Conservation (phyloP, 1,140 invertebrate species). For the Eurosta solidaginis region DNA sequence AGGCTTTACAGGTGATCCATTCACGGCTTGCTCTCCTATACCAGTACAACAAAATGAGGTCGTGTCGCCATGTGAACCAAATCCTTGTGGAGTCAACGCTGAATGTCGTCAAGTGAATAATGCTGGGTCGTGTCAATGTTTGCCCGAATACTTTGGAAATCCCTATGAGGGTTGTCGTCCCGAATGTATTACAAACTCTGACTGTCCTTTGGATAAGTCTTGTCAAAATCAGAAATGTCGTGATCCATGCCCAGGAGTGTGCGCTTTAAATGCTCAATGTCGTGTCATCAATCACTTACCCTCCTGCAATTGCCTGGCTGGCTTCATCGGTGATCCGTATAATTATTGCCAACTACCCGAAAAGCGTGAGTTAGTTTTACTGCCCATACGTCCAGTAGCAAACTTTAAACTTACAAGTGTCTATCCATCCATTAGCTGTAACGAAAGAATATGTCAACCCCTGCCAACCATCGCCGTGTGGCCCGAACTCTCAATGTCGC, state of each 20-base stretch:
- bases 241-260: slow-evolving; percentile 77
- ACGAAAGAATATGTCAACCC: slow-evolving; percentile 64
- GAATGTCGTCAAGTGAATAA: slow-evolving; percentile 70
- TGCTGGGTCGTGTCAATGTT: slow-evolving; percentile 73
- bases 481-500: slow-evolving; percentile 67
- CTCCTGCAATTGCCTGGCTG: slow-evolving; percentile 70
- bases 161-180: slow-evolving; percentile 74
- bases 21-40: slow-evolving; percentile 69
- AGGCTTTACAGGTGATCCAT: slow-evolving; percentile 64
- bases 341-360: slow-evolving; percentile 49
- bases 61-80: slow-evolving; percentile 62
- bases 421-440: slow-evolving; percentile 49
- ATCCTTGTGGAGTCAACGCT: slow-evolving; percentile 74
- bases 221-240: slow-evolving; percentile 78
- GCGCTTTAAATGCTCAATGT: slow-evolving; percentile 72
- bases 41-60: slow-evolving; percentile 49
- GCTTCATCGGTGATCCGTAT: slow-evolving; percentile 76
- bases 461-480: slow-evolving; percentile 68
- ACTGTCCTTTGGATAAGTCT: slow-evolving; percentile 71
- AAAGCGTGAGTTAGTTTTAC: slow-evolving; percentile 66
- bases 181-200: slow-evolving; percentile 75
- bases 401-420: no score
- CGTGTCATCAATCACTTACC: slow-evolving; percentile 73
- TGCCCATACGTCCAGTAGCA: slow-evolving; percentile 51
- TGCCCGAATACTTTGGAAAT: slow-evolving; percentile 72